These are phyloP conservation scores for Nephrotoma flavescens DNA, from an alignment of 2,888 invertebrate genomes.

Conservation along the genomic window DNA sequence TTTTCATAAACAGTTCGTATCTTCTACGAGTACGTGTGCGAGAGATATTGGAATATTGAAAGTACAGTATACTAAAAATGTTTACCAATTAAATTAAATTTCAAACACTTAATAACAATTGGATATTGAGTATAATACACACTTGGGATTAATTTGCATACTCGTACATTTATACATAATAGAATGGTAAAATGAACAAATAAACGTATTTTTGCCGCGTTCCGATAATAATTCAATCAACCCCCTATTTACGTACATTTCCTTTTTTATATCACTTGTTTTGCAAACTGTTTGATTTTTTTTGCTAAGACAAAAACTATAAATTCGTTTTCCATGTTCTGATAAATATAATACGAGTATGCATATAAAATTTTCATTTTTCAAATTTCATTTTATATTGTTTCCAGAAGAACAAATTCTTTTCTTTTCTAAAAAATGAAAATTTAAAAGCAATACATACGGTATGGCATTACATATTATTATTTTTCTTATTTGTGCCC, in stretches of 20 bases:
- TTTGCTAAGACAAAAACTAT: background rate
- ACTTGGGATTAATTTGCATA: background rate
- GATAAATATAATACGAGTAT: background rate
- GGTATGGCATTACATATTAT: background rate
- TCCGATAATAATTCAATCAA: background rate
- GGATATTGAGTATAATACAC: background rate
- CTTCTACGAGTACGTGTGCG: background rate
- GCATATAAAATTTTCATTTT: background rate
- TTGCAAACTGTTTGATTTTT: background rate
- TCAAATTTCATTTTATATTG: background rate
- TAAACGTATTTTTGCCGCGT: background rate
- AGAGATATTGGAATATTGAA: background rate
- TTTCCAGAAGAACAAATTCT: background rate
- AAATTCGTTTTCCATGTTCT: background rate
- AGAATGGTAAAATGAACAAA: background rate
- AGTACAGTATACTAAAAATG: background rate
- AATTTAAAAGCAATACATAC: background rate
- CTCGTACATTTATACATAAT: background rate
- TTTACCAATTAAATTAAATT: background rate
- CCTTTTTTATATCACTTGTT: background rate
- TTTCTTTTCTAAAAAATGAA: background rate
- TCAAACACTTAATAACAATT: background rate
- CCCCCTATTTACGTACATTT: background rate
- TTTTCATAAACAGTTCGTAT: background rate
- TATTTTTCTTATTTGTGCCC: background rate